Conservation (phyloP, 2,797 vertebrate species). For the Gambelia wislizenii region DNA sequence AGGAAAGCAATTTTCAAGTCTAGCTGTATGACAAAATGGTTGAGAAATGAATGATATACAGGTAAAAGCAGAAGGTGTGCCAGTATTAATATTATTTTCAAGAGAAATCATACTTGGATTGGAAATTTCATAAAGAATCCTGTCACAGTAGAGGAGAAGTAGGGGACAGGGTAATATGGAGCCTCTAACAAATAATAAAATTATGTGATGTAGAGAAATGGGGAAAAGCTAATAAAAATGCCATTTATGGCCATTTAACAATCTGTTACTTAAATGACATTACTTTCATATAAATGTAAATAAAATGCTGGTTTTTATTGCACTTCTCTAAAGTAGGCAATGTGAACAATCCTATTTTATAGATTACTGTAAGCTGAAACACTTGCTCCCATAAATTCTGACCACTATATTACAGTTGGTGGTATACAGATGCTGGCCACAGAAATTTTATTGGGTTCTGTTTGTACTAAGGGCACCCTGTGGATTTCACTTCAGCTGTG, state of each 20-base stretch:
- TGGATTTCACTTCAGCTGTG: constrained; percentile 49
- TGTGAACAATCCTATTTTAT: constrained; percentile 51
- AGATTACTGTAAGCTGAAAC: constrained; percentile 52
- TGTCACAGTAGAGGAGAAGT: neutral
- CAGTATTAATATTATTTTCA: neutral
- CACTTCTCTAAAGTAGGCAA: constrained; percentile 52
- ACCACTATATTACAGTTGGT: constrained; percentile 51
- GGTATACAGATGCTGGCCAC: constrained; percentile 51
- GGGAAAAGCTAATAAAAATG: constrained; percentile 49
- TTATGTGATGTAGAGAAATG: constrained; percentile 45
- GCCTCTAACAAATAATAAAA: constrained; percentile 41
- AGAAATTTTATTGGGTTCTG: constrained; percentile 58
- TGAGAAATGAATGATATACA: neutral
- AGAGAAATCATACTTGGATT: neutral
- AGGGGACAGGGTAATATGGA: constrained; percentile 8
- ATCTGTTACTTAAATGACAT: constrained; percentile 61
- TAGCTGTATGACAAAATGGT: constrained; percentile 17
- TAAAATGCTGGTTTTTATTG: constrained; percentile 68
- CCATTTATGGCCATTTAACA: constrained; percentile 66
- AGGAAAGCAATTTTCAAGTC: constrained; percentile 11
- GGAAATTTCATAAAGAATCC: constrained; percentile 28
- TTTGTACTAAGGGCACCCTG: constrained; percentile 45
- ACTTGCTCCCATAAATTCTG: constrained; percentile 56
- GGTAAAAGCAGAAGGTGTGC: neutral
- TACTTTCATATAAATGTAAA: constrained; percentile 62